Conservation (phyloP, 2,797 vertebrate species). For the Rhinichthys osculus region DNA sequence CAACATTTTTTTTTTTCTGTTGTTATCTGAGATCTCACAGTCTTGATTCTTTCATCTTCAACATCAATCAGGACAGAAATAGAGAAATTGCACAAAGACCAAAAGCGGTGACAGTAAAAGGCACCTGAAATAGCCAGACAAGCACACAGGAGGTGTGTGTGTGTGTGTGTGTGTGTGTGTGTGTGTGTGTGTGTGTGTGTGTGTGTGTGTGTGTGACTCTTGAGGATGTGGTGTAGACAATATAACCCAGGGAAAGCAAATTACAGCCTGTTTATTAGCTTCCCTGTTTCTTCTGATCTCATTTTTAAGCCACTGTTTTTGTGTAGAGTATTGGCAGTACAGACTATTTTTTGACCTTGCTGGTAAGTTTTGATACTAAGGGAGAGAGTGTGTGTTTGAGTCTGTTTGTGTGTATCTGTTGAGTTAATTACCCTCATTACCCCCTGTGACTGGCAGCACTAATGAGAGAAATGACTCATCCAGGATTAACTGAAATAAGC, state of each 20-base stretch:
- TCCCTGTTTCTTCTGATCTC: constrained; percentile 10
- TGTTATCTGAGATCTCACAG: constrained; percentile 11
- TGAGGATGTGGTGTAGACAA: constrained; percentile 1
- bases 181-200: constrained; percentile 2
- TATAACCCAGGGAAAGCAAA: background rate
- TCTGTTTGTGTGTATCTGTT: constrained; percentile 34
- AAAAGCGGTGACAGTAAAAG: background rate
- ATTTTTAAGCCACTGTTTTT: constrained; percentile 16
- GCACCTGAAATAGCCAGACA: constrained; percentile 48
- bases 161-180: constrained; percentile 13
- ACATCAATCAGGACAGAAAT: constrained; percentile 54
- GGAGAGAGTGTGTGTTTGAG: constrained; percentile 7
- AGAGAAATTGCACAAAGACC: constrained; percentile 40
- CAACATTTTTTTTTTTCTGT: constrained; percentile 7
- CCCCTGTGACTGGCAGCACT: constrained; percentile 33
- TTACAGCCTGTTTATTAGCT: background rate
- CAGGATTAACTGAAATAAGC: constrained; percentile 26
- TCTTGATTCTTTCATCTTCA: constrained; percentile 51
- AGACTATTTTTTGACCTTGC: constrained; percentile 1
- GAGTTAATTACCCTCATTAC: constrained; percentile 49
- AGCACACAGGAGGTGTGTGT: background rate
- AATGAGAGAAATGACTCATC: constrained; percentile 44
- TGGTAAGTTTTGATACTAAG: background rate
- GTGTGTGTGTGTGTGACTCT: constrained; percentile 25
- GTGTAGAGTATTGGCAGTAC: background rate